Conservation (phyloP, 2,888 invertebrate species). For the Elaeidobius kamerunicus region DNA sequence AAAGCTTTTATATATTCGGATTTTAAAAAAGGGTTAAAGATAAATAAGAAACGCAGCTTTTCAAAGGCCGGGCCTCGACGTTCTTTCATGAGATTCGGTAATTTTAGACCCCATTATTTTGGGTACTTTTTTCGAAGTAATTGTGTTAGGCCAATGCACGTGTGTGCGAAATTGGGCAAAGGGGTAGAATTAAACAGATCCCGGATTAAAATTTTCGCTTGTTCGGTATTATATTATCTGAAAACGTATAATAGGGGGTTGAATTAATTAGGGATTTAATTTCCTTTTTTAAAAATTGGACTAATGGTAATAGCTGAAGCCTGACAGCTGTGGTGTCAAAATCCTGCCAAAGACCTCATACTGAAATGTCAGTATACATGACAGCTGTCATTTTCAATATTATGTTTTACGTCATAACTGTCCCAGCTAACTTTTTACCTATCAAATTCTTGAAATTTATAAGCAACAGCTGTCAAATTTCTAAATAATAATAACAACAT, state of each 20-base stretch:
- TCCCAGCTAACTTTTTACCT: too few relatives aligned
- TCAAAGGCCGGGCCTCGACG: constrained; percentile 32
- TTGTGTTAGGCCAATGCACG: constrained; percentile 28
- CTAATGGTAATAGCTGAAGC: too few relatives aligned
- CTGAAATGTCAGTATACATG: too few relatives aligned
- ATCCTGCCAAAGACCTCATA: too few relatives aligned
- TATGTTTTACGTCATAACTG: too few relatives aligned
- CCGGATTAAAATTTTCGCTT: constrained; percentile 21
- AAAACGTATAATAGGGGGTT: constrained; percentile 2
- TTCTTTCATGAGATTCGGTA: constrained; percentile 38
- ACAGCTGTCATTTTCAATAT: too few relatives aligned
- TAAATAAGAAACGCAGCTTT: constrained; percentile 42
- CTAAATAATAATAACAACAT: too few relatives aligned
- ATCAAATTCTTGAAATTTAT: too few relatives aligned
- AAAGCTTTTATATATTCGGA: constrained; percentile 29
- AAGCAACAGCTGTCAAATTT: too few relatives aligned
- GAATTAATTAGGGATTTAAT: constrained; percentile 20
- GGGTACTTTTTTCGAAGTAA: constrained; percentile 38
- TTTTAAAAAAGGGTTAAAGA: constrained; percentile 41
- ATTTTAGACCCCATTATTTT: constrained; percentile 47
- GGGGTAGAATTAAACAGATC: constrained; percentile 23
- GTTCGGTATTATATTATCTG: neutral
- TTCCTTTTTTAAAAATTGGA: too few relatives aligned
- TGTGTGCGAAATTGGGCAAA: constrained; percentile 23
- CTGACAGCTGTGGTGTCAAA: too few relatives aligned